These are phyloP conservation scores for Cheilosia vernalis DNA, from an alignment of 2,888 invertebrate species.

Conservation along the genomic window DNA sequence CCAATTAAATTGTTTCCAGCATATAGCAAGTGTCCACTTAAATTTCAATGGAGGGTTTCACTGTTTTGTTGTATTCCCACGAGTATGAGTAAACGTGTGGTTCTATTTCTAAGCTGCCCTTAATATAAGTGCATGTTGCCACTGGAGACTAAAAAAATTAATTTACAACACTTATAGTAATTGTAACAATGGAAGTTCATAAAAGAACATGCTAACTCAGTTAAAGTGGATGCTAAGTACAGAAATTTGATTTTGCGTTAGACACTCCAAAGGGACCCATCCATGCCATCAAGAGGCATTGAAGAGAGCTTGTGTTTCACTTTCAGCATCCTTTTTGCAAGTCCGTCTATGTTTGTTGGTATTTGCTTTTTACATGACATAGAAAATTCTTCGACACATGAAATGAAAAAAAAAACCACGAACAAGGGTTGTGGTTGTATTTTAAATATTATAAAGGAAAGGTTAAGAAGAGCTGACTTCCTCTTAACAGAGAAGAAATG, in stretches of 20 bases:
- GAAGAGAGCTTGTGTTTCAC: background rate
- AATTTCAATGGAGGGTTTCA: background rate
- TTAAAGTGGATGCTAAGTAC: conserved; percentile 32
- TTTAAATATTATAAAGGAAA: too few relatives aligned
- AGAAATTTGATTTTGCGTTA: conserved; percentile 23
- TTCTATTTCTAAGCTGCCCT: conserved; percentile 25
- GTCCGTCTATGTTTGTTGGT: too few relatives aligned
- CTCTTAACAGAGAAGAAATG: too few relatives aligned
- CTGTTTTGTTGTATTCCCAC: background rate
- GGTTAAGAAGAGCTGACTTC: too few relatives aligned
- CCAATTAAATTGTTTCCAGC: too few relatives aligned
- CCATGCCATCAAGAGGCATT: background rate
- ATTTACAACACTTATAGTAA: background rate
- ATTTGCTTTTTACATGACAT: too few relatives aligned
- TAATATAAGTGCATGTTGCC: conserved; percentile 47
- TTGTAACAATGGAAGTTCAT: conserved; percentile 13
- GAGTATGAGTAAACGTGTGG: background rate
- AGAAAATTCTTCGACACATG: too few relatives aligned
- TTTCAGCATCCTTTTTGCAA: background rate
- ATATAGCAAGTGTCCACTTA: background rate
- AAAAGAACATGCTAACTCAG: conserved; percentile 20
- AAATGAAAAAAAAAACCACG: too few relatives aligned
- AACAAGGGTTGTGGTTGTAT: too few relatives aligned
- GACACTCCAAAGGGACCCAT: background rate
- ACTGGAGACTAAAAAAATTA: conserved; percentile 25